phyloP scores from a whole-genome alignment of 2,888 invertebrate genomes.

The Aricia artaxerxes region DNA sequence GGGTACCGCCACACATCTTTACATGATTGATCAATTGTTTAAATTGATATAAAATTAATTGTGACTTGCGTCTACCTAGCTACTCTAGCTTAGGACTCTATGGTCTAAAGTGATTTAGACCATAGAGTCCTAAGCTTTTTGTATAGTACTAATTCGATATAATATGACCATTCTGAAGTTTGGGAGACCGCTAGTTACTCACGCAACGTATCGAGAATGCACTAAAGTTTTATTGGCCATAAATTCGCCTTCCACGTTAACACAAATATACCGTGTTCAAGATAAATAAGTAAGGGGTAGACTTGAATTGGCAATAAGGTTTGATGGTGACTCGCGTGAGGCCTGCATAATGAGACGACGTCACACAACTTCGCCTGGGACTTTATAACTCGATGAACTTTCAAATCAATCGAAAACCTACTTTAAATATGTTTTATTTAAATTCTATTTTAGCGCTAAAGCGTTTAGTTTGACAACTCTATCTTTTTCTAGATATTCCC shows the following conservation, averaged over 20 bases:
- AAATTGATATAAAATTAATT: not conserved
- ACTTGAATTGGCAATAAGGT: constrained; percentile 20
- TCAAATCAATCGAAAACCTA: not conserved
- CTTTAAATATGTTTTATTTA: not conserved
- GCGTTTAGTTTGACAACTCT: not conserved
- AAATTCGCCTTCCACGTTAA: constrained; percentile 1
- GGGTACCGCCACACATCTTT: too few species aligned
- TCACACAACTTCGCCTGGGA: constrained; percentile 2
- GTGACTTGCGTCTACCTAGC: not conserved
- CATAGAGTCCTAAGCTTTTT: not conserved
- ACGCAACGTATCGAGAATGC: constrained; percentile 16
- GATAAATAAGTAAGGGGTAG: constrained; percentile 17
- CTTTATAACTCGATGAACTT: not conserved
- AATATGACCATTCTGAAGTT: not conserved
- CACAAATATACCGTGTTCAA: constrained; percentile 15
- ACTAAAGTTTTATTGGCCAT: constrained; percentile 13
- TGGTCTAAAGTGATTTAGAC: too few species aligned
- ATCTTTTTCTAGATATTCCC: not conserved
- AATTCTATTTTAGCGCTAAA: not conserved
- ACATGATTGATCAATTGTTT: not conserved
- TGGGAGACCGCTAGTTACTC: not conserved
- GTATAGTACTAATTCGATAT: not conserved
- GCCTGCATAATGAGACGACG: constrained; percentile 4
- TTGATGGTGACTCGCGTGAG: constrained; percentile 20
- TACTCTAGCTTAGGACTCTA: too few species aligned